These are phyloP conservation scores for Pomatorhinus ruficollis DNA, from an alignment of 2,113 vertebrate species.

Conservation along the genomic window DNA sequence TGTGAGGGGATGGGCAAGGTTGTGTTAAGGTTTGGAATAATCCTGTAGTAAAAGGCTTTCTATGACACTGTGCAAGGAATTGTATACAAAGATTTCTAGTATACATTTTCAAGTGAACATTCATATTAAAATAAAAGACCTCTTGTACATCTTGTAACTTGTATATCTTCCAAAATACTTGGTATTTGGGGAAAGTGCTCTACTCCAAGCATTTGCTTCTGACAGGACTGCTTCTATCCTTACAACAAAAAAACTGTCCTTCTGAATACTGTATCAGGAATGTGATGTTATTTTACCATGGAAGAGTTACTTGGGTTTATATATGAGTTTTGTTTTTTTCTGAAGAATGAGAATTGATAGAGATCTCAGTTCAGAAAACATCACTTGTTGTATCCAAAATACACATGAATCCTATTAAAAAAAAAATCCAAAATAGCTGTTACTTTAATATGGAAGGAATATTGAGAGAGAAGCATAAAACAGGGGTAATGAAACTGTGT, in stretches of 20 bases:
- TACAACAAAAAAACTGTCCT: background rate
- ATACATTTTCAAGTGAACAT: background rate
- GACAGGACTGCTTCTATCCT: background rate
- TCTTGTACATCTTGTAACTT: background rate
- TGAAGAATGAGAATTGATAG: background rate
- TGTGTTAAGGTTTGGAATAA: background rate
- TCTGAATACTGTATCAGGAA: background rate
- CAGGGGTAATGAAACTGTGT: background rate
- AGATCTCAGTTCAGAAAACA: background rate
- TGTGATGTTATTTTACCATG: background rate
- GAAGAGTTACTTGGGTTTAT: background rate
- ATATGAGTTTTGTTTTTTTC: background rate
- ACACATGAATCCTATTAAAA: background rate
- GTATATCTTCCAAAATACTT: background rate
- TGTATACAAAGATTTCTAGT: background rate
- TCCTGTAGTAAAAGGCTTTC: background rate
- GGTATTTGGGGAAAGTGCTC: background rate
- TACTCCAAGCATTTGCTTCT: accelerated
- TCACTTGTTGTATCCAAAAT: background rate
- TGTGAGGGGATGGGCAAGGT: background rate
- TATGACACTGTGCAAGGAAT: background rate
- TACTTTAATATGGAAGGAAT: background rate
- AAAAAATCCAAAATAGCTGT: background rate
- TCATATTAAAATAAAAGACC: background rate
- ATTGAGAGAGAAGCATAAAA: background rate